Base-by-base conservation (phyloP, 2,888 invertebrate species). In the Lasioglossum pauxillum region DNA sequence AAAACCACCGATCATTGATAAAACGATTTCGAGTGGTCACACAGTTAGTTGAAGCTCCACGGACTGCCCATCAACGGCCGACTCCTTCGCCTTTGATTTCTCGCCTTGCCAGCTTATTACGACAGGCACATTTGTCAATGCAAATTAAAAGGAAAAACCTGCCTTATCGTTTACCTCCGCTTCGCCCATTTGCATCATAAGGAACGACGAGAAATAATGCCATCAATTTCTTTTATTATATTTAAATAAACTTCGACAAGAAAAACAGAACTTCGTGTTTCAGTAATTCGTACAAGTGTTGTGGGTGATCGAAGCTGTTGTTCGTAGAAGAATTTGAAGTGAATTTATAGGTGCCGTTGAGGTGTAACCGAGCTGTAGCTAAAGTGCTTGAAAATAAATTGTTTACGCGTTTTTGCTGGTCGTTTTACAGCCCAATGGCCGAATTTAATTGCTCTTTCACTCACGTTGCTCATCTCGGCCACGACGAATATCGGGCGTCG, bases 1-100 rank as follows among this genome's bases (percentile, higher is more conserved):
- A 87, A 93, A 93, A 92, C 88, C 86, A 82, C 76, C 86, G 91
- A 91, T 91, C 88, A 83, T 76, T 90, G 94, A 94, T 94, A 93
- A 92, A 93, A 90, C 92, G 91, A 93, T 94, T 93, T 91, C 92
- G 89, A 92, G 84, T 88, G 91, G 91, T 90, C 90, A 88, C 86
- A 81, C 82, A 78, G 88, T 88, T 82, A 79, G 89, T 88, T 88
- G 88, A 86, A 88, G 83, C 83, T 86, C 81, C 83, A 84, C 80
- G 86, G 77, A 41, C 76, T 64, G 67, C 75, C 60, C 57, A 14
- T 14, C 80, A 60, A 49, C 31, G 79, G 75, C 69, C 71, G 44
- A 31, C 82, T 38, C 82, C 80, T 67, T 60, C 71, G 4, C n/a
- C 12, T 14, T 27, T 23, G 27, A 23, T 49, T 71, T 27, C 35